These are phyloP conservation scores for Fundulus diaphanus DNA, from an alignment of 2,797 vertebrate genomes.

Conservation along the genomic window DNA sequence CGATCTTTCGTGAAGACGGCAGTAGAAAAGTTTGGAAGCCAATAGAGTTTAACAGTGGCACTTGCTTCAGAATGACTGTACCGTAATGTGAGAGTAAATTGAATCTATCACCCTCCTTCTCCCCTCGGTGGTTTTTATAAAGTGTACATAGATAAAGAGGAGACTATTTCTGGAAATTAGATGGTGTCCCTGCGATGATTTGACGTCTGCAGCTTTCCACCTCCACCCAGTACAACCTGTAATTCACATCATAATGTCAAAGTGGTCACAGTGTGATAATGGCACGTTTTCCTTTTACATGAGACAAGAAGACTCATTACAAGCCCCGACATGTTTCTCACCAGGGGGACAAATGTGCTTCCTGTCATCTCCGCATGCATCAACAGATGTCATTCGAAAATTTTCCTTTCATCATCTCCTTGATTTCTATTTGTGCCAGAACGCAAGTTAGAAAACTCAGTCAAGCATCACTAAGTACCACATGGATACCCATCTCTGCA, in stretches of 20 bases:
- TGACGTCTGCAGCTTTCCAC: slow-evolving; percentile 33
- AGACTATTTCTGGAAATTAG: slow-evolving; percentile 56
- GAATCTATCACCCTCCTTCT: slow-evolving; percentile 39
- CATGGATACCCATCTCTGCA: slow-evolving; percentile 25
- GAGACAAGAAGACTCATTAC: slow-evolving; percentile 69
- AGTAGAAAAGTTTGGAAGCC: slow-evolving; percentile 55
- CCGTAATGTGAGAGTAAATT: slow-evolving; percentile 50
- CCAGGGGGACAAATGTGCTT: slow-evolving; percentile 45
- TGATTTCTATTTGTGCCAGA: slow-evolving; percentile 52
- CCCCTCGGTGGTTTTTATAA: slow-evolving; percentile 28
- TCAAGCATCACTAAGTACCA: slow-evolving; percentile 37
- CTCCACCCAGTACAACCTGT: slow-evolving; percentile 42
- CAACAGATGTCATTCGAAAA: slow-evolving; percentile 64
- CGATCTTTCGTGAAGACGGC: slow-evolving; percentile 37
- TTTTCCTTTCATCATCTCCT: slow-evolving; percentile 62
- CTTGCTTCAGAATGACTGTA: slow-evolving; percentile 30
- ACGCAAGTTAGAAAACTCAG: slow-evolving; percentile 23
- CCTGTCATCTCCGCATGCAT: slow-evolving; percentile 53
- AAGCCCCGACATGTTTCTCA: slow-evolving; percentile 55
- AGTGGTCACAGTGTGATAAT: slow-evolving; percentile 71
- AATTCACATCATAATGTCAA: slow-evolving; percentile 68
- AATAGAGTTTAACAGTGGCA: slow-evolving; percentile 47
- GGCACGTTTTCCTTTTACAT: slow-evolving; percentile 65
- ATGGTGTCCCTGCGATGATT: slow-evolving; percentile 53
- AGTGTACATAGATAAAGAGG: slow-evolving; percentile 24